Percentiles rank a stretch among this genome's conserved stretches.
Conservation (phyloP, 1,140 invertebrate genomes). For the Oreohelix idahoensis region DNA sequence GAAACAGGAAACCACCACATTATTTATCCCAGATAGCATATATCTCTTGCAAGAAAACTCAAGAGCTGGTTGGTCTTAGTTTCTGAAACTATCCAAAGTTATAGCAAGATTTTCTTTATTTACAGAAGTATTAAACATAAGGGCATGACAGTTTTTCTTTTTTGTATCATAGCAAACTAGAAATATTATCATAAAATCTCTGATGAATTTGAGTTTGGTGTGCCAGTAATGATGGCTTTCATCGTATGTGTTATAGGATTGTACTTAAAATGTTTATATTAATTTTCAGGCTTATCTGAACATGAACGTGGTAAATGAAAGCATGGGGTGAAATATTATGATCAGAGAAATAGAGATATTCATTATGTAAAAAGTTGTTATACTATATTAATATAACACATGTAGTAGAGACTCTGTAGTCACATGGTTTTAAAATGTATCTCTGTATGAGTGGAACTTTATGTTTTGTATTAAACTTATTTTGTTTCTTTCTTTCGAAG, state of each 20-base stretch:
- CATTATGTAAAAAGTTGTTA: background rate
- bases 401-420: background rate
- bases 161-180: no score
- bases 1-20: no score
- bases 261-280: background rate
- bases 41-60: no score
- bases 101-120: no score
- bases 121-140: no score
- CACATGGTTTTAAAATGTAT: background rate
- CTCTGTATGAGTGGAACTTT: background rate
- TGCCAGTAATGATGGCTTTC: background rate
- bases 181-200: no score
- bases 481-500: background rate
- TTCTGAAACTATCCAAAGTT: no score
- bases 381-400: background rate
- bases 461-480: background rate
- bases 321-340: constrained; percentile 25
- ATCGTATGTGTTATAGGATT: background rate
- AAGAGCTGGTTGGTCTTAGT: no score
- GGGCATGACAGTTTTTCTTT: no score
- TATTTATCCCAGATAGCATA: no score
- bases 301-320: constrained; percentile 33
- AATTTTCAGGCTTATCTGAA: constrained; percentile 26
- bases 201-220: background rate
- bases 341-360: background rate